Evolutionary conservation across 2,888 invertebrate species (phyloP), one percentile per base, ranked within the genome.

Genomic region (Ormyrus pomaceus): DNA sequence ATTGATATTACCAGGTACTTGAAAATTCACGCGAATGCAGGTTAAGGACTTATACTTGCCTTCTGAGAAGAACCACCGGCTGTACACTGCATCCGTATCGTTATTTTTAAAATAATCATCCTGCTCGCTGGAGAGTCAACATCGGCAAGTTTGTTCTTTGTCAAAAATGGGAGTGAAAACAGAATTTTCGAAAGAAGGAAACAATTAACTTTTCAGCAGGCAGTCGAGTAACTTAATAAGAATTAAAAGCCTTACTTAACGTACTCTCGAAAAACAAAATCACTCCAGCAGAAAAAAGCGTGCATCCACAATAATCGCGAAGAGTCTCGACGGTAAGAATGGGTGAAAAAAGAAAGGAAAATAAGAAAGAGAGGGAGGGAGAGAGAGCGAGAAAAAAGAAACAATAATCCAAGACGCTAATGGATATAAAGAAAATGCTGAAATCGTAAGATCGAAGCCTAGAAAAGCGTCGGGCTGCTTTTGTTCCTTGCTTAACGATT

Each of bases 401-500:
- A 82, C 76, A 82, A 82, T 82, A 80, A 82, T 80, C 80, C 77
- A 77, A 82, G 80, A 77, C 69, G 70, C 77, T 82, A 79, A 82
- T 80, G 77, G 77, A 82, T 77, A 79, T 74, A 77, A 74, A 71
- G 77, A 80, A 82, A 82, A 82, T 71, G 77, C 82, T 79, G 79
- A 80, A 82, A 82, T 79, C 79, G 79, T 79, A 77, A 77, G 82
- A 79, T 82, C 82, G 82, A 82, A 82, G 79, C 76, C 79, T 81
- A 79, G 77, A 77, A 77, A 77, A 79, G 79, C 77, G 77, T 66
- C 51, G 74, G 70, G 66, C 66, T 77, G 79, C 82, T 82, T 80
- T 82, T 82, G 80, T 80, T 82, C 80, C 80, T 82, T 80, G 80
- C 76, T 82, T 82, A 80, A 80, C 82, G 82, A 82, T 82, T 82